Conservation (phyloP, 2,797 vertebrate species). For the Parauchenoglanis ngamensis region DNA sequence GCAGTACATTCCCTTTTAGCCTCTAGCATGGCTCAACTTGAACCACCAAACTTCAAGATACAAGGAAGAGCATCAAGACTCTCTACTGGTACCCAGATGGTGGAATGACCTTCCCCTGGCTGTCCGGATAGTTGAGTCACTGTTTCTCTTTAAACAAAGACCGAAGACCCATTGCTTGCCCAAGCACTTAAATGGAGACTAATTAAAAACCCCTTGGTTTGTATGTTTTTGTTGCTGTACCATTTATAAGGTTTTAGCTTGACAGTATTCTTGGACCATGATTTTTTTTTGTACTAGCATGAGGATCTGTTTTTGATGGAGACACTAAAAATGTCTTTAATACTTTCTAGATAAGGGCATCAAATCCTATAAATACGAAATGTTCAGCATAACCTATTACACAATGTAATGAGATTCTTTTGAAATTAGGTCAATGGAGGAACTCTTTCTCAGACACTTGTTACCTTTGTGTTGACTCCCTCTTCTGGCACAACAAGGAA, state of each 20-base stretch:
- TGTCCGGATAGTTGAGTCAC: neutral
- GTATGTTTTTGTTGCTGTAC: neutral
- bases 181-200: neutral
- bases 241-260: neutral
- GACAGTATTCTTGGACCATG: neutral
- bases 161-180: neutral
- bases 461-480: slow-evolving; percentile 37
- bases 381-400: slow-evolving; percentile 15
- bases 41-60: neutral
- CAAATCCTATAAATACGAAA: neutral
- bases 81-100: slow-evolving; percentile 10
- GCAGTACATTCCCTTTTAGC: neutral
- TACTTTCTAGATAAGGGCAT: neutral
- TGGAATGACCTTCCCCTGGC: neutral
- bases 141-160: neutral
- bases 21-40: neutral
- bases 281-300: neutral
- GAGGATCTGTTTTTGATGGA: slow-evolving; percentile 7
- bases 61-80: neutral
- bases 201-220: neutral
- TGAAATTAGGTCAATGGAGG: slow-evolving; percentile 23
- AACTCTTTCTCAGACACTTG: neutral
- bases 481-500: slow-evolving; percentile 42
- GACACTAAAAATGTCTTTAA: neutral
- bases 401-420: slow-evolving; percentile 29